Conservation (phyloP, 2,888 invertebrate genomes). For the Protonemura montana region DNA sequence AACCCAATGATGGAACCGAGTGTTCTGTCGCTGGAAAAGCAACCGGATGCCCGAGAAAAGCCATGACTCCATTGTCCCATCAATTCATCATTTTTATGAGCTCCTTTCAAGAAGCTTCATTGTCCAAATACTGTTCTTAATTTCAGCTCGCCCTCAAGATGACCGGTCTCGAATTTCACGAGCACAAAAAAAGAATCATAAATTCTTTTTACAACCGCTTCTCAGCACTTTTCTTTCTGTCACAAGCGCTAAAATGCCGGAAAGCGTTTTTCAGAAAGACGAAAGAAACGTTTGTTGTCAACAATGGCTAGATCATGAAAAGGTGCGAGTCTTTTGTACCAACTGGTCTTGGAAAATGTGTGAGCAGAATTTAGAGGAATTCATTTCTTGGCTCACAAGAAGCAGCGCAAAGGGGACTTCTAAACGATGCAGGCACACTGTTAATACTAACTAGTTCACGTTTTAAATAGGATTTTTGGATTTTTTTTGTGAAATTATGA, state of each 20-base stretch:
- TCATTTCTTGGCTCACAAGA: too few relatives aligned
- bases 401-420: too few relatives aligned
- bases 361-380: too few relatives aligned
- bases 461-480: too few relatives aligned
- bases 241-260: not conserved
- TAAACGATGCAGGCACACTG: too few relatives aligned
- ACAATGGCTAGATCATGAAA: not conserved
- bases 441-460: too few relatives aligned
- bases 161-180: slow-evolving; percentile 1
- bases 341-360: not conserved
- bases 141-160: not conserved
- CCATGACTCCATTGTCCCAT: slow-evolving; percentile 1
- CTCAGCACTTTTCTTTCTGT: not conserved
- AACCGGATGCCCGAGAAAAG: not conserved
- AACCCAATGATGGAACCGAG: too few relatives aligned
- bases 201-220: not conserved
- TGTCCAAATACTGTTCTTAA: slow-evolving; percentile 8
- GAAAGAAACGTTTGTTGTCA: not conserved
- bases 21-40: not conserved
- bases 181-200: not conserved
- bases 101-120: not conserved
- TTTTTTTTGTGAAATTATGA: too few relatives aligned
- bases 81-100: slow-evolving; percentile 39
- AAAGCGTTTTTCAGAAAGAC: not conserved
- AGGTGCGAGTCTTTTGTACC: not conserved